phyloP scores from a whole-genome alignment of 2,797 vertebrate genomes.

The Anguilla anguilla region DNA sequence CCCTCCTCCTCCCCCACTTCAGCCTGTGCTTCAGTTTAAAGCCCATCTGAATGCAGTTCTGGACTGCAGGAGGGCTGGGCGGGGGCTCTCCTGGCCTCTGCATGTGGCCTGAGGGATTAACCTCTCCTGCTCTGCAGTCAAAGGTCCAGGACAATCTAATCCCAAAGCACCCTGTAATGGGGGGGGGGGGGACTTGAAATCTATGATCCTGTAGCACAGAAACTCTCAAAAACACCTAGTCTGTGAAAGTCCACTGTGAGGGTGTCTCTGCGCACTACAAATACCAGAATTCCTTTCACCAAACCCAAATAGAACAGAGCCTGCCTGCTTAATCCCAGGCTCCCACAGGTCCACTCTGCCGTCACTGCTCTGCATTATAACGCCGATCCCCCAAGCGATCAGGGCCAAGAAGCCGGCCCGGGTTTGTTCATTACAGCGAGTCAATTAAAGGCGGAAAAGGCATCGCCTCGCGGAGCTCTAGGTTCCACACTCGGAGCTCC shows the following conservation, averaged over 20 bases:
- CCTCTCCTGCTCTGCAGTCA: not conserved
- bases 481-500: constrained; percentile 8
- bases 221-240: not conserved
- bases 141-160: not conserved
- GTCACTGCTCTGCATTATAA: not conserved
- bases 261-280: no score
- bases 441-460: constrained; percentile 21
- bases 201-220: not conserved
- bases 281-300: not conserved
- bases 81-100: not conserved
- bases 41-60: not conserved
- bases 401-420: not conserved
- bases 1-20: no score
- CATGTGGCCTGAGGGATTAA: constrained; percentile 10
- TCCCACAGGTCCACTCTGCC: no score
- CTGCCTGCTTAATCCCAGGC: no score
- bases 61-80: not conserved
- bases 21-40: not conserved
- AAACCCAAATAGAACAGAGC: no score
- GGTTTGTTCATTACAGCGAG: constrained; percentile 29
- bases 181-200: constrained; percentile 35
- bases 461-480: not conserved
- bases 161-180: not conserved
- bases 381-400: not conserved
- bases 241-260: not conserved